Base-by-base conservation (phyloP, 2,888 invertebrate species). In the Leptinotarsa tumamoca region DNA sequence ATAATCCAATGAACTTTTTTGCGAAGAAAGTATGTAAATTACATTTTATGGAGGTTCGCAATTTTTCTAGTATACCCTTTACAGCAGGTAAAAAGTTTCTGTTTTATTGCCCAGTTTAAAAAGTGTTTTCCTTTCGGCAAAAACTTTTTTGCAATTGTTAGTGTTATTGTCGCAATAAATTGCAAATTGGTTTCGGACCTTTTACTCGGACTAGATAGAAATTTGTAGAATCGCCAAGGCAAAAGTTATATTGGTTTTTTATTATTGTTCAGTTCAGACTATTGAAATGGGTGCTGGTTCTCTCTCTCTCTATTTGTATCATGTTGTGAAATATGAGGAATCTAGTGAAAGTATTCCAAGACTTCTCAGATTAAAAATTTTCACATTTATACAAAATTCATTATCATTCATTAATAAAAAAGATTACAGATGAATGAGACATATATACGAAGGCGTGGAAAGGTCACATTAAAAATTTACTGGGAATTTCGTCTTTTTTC, bases 121-220 rank as follows among this genome's bases (percentile, higher is more conserved):
- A 70, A 70, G 70, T 61, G 21, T 17, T 58, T 50, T 58, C 18
- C 21, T 43, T 33, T 70, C 74, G 51, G 70, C 43, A 27, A 61
- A 33, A 52, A 68, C 66, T 73, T 73, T 73, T 73, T 67, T 71
- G 68, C 66, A 54, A 76, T 71, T 68, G 68, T 73, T 68, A 76
- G 71, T 21, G 67, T 76, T 76, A 76, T 76, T 76, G 73, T 76
- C 67, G 76, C 73, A 76, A 76, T 76, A 76, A 76, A 76, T 76
- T 71, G 76, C 76, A 76, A 76, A 76, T 76, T 76, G 67, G 76
- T 71, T 74, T 63, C 71, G 73, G 61, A 54, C 33, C 18, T 23
- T 70, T 56, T n/a, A 10, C 15, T 58, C 23, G 23, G 43, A 49
- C 27, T 33, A 68, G 21, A 63, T 21, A 43, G 56, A 68, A 70